Evolutionary conservation across 2,797 vertebrate genomes (phyloP).

Genomic region (Smutsia gigantea): DNA sequence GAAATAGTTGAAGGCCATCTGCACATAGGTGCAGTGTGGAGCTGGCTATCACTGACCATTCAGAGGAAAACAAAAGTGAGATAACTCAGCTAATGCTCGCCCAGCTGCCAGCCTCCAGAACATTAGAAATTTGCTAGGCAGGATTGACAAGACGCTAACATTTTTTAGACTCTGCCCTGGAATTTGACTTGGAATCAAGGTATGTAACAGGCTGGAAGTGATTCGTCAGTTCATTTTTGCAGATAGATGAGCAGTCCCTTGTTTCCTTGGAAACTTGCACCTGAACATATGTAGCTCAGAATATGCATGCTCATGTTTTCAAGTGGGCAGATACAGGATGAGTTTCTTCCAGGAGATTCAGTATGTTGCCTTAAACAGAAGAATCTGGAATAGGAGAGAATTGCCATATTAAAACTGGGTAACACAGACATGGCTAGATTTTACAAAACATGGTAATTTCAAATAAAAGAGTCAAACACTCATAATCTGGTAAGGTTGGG

Average conservation of each 20-base stretch:
- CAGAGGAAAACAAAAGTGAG: background rate
- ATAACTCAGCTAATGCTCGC: background rate
- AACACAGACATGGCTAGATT: constrained; percentile 36
- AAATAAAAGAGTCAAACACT: constrained; percentile 63
- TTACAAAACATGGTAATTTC: constrained; percentile 73
- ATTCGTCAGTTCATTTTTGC: constrained; percentile 79
- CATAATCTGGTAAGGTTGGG: background rate
- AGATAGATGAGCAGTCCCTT: constrained; percentile 76
- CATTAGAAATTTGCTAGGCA: background rate
- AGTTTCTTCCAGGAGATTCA: constrained; percentile 76
- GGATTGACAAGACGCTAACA: constrained; percentile 46
- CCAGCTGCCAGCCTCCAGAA: background rate
- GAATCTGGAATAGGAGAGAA: constrained; percentile 75
- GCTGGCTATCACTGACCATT: background rate
- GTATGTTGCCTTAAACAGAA: constrained; percentile 79
- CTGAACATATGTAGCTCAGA: constrained; percentile 77
- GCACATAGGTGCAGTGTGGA: background rate
- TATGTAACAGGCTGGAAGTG: constrained; percentile 63
- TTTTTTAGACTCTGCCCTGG: constrained; percentile 59
- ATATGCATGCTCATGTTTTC: constrained; percentile 76
- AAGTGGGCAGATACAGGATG: constrained; percentile 66
- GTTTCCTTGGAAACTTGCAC: constrained; percentile 86
- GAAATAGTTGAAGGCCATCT: background rate
- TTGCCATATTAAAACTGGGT: constrained; percentile 67
- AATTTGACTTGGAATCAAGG: constrained; percentile 72